Conservation (phyloP, 2,797 vertebrate species). For the Podargus strigoides region DNA sequence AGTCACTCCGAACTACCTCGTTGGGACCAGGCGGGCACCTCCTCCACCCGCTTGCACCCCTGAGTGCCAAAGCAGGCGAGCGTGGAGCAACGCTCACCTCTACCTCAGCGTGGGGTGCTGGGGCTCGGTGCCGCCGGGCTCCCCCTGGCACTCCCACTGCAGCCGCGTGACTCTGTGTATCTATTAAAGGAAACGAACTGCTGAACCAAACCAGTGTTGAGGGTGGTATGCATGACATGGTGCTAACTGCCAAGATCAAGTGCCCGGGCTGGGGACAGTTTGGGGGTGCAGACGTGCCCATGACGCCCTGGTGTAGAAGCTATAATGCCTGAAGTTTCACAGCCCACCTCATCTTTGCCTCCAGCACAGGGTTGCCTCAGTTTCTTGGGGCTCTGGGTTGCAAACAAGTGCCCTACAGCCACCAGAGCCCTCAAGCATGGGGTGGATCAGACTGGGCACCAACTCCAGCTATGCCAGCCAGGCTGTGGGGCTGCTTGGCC, state of each 20-base stretch:
- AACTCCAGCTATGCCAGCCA: not conserved
- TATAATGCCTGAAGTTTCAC: not conserved
- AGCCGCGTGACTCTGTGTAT: not conserved
- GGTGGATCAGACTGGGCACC: not conserved
- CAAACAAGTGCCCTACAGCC: not conserved
- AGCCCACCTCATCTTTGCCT: not conserved
- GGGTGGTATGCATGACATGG: not conserved
- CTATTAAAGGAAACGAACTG: slow-evolving; percentile 14
- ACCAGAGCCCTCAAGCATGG: not conserved
- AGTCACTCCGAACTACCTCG: slow-evolving; percentile 32
- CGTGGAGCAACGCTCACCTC: not conserved
- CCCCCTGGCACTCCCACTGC: not conserved
- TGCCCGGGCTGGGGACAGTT: not conserved
- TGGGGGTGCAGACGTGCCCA: not conserved
- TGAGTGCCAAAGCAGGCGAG: slow-evolving; percentile 12
- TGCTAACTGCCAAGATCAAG: not conserved
- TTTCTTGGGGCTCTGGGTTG: not conserved
- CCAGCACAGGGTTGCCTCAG: not conserved
- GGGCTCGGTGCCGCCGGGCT: fast-evolving
- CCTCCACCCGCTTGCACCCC: not conserved
- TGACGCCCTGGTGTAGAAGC: not conserved
- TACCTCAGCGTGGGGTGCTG: not conserved
- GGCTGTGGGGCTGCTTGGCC: not conserved
- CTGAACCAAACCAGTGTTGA: not conserved
- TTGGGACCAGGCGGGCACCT: not conserved